Base-by-base conservation (phyloP, 2,113 vertebrate genomes). In the Pimephales promelas region DNA sequence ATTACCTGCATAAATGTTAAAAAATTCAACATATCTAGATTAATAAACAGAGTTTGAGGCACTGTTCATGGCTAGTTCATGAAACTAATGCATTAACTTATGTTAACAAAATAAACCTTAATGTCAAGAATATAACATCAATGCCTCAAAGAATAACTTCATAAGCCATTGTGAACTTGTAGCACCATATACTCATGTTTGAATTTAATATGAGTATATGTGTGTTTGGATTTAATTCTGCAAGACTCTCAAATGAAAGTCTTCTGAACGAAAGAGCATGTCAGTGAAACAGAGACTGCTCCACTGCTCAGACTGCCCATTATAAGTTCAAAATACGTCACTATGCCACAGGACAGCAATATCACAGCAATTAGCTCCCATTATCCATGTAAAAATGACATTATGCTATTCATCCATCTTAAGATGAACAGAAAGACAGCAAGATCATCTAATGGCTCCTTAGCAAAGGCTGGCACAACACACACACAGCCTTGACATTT, bases 351-450 rank as follows among this genome's bases (percentile, higher is more conserved):
- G 14, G 22, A 57, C 66, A 43, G 47, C 49, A 71, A 74, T 61
- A 83, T 43, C 74, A 74, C 3, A 79, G 81, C 75, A 79, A 54
- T 76, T 83, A 70, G 81, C 66, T 73, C 7, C 68, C 45, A 79
- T 56, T 64, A 47, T 24, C n/a, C 54, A 64, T 73, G 64, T 70
- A 78, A 66, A 66, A 84, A 11, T 68, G n/a, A 83, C 71, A 77
- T 45, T 56, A 64, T 40, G 49, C 61, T 73, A 78, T 47, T 28
- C 10, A 52, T 61, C 36, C 8, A 3, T 28, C 24, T 47, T 47
- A 16, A 64, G 77, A 47, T 68, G 26, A 75, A 74, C 31, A 78
- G 43, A 49, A 64, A 45, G 14, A 86, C 20, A 36, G 40, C 31
- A 1, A 80, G 61, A 34, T 52, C 26, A 56, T 76, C 36, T 75